A percentile compares a stretch with the other conserved stretches of the same genome.
Evolutionary conservation across 2,113 vertebrate genomes (phyloP).

Genomic region (Microtus richardsoni): DNA sequence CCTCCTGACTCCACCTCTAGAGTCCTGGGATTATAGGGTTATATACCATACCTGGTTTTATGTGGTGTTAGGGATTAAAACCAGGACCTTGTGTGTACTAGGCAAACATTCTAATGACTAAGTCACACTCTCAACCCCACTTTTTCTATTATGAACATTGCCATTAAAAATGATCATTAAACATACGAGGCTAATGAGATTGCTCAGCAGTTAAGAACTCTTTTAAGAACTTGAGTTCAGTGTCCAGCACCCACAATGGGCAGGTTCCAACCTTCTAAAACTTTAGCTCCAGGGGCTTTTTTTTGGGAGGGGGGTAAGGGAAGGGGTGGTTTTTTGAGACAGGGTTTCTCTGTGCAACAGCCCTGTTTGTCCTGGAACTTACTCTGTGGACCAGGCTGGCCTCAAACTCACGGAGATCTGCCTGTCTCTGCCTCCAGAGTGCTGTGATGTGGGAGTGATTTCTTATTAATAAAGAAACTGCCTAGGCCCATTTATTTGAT

Average conservation of each 20-base stretch:
- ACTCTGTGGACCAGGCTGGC: no score
- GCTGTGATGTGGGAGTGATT: no score
- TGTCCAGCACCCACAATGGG: not conserved
- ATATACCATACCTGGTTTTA: not conserved
- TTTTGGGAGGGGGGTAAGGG: no score
- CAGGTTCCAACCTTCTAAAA: not conserved
- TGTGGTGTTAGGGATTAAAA: not conserved
- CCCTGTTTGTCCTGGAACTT: no score
- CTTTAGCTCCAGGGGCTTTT: not conserved
- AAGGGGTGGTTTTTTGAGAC: no score
- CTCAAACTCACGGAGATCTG: no score
- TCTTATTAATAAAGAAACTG: no score
- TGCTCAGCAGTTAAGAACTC: not conserved
- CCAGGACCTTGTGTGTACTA: not conserved
- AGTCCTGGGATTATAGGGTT: not conserved
- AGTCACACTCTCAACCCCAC: not conserved
- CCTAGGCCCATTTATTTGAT: no score
- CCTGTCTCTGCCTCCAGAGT: no score
- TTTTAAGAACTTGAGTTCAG: no score
- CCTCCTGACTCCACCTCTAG: not conserved
- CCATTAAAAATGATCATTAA: not conserved
- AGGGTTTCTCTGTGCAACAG: no score
- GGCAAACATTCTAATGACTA: not conserved
- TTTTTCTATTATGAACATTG: not conserved
- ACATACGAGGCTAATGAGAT: not conserved